Percentiles rank a stretch among this genome's conserved stretches.
Conservation (phyloP, 2,888 invertebrate genomes). For the Anorthoa munda region DNA sequence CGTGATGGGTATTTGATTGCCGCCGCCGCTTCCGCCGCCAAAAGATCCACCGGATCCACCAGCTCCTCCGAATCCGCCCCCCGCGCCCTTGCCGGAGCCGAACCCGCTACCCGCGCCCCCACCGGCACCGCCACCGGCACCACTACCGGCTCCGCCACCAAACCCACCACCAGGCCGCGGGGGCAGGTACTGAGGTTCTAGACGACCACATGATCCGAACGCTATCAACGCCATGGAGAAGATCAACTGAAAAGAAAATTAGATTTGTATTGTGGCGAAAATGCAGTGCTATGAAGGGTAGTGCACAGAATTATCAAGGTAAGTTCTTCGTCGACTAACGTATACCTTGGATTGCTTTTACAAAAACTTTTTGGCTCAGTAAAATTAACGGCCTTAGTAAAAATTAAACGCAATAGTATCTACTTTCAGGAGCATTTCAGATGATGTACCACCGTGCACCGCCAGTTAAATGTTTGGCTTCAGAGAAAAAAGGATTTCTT, state of each 20-base stretch:
- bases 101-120: conserved; percentile 69
- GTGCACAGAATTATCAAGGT: neutral
- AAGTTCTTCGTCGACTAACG: neutral
- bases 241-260: conserved; percentile 67
- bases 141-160: conserved; percentile 67
- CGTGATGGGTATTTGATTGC: conserved; percentile 90
- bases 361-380: neutral
- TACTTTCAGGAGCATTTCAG: conserved; percentile 1
- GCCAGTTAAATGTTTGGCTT: neutral
- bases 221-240: conserved; percentile 79
- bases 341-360: neutral
- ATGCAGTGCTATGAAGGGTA: neutral
- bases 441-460: neutral
- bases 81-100: conserved; percentile 71
- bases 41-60: conserved; percentile 56
- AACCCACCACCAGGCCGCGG: conserved; percentile 70
- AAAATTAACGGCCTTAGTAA: neutral
- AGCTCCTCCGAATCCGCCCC: conserved; percentile 64
- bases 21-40: conserved; percentile 76
- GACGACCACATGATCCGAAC: conserved; percentile 79
- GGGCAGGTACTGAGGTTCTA: conserved; percentile 74
- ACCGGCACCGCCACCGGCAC: conserved; percentile 59
- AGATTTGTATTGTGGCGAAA: neutral
- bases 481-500: neutral
- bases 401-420: neutral